These are phyloP conservation scores for Acanthurus tractus DNA, from an alignment of 2,797 vertebrate genomes.

Conservation along the genomic window DNA sequence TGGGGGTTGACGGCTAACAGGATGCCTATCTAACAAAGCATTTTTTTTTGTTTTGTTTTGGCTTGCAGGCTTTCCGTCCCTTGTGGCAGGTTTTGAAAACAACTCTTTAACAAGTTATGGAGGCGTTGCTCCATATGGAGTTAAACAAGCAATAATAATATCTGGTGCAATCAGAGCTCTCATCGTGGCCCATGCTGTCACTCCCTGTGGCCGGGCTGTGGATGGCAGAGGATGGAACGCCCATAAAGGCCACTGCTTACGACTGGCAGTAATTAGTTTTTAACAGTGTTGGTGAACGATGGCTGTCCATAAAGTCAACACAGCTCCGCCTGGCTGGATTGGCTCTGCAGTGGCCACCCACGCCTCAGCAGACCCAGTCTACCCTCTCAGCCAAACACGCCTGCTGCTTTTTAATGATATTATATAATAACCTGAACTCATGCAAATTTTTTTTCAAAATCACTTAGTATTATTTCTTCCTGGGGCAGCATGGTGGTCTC, in stretches of 20 bases:
- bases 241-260: constrained; percentile 70
- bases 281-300: constrained; percentile 78
- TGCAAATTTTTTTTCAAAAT: constrained; percentile 19
- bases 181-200: constrained; percentile 54
- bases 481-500: constrained; percentile 8
- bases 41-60: constrained; percentile 26
- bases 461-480: constrained; percentile 34
- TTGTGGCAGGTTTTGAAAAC: constrained; percentile 61
- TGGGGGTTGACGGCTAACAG: constrained; percentile 4
- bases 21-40: background rate
- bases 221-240: constrained; percentile 59
- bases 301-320: constrained; percentile 79
- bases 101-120: constrained; percentile 67
- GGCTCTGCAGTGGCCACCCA: constrained; percentile 63
- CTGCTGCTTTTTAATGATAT: constrained; percentile 47
- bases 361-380: constrained; percentile 45
- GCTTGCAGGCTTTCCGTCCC: constrained; percentile 24
- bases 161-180: constrained; percentile 63
- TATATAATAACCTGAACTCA: constrained; percentile 50
- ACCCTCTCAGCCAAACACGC: constrained; percentile 40
- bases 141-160: constrained; percentile 73
- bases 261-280: constrained; percentile 82
- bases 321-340: constrained; percentile 69
- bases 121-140: constrained; percentile 61
- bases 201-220: constrained; percentile 72